A percentile compares a stretch with the other conserved stretches of the same genome.
phyloP scores from a whole-genome alignment of 2,113 vertebrate genomes.

The Muscicapa adusta region DNA sequence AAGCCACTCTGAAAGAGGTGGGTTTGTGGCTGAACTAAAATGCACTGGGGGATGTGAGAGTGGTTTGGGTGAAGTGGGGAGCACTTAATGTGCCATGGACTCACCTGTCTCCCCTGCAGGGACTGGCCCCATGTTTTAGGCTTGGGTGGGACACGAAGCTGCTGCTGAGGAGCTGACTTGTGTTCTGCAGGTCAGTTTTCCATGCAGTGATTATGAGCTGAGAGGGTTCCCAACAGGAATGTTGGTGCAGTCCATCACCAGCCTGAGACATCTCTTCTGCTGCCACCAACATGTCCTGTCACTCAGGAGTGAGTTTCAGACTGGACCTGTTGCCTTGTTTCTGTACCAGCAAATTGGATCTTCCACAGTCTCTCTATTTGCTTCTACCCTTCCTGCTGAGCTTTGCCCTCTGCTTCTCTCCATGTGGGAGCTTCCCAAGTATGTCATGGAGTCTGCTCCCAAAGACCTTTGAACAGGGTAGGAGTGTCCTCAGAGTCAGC shows the following conservation, averaged over 20 bases:
- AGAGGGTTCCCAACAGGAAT: not conserved
- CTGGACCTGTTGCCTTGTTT: not conserved
- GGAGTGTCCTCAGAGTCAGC: not conserved
- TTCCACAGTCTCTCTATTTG: not conserved
- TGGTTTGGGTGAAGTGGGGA: not conserved
- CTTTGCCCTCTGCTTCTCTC: not conserved
- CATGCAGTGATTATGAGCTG: accelerated
- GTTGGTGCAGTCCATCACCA: not conserved
- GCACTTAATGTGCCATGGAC: not conserved
- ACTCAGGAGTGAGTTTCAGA: not conserved
- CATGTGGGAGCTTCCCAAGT: not conserved
- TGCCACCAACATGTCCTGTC: not conserved
- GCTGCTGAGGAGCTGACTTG: not conserved
- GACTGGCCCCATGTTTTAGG: not conserved
- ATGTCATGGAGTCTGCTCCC: not conserved
- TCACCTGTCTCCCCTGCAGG: not conserved
- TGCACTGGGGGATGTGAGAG: not conserved
- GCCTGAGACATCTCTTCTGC: not conserved
- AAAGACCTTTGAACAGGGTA: not conserved
- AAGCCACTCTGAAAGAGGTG: not conserved
- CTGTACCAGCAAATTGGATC: not conserved
- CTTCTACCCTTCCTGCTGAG: not conserved
- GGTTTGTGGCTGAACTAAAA: not conserved
- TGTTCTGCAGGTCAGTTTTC: not conserved
- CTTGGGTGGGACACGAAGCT: not conserved